A percentile compares a stretch with the other conserved stretches of the same genome.
phyloP scores from a whole-genome alignment of 2,888 invertebrate species.

The Entomobrya proxima region DNA sequence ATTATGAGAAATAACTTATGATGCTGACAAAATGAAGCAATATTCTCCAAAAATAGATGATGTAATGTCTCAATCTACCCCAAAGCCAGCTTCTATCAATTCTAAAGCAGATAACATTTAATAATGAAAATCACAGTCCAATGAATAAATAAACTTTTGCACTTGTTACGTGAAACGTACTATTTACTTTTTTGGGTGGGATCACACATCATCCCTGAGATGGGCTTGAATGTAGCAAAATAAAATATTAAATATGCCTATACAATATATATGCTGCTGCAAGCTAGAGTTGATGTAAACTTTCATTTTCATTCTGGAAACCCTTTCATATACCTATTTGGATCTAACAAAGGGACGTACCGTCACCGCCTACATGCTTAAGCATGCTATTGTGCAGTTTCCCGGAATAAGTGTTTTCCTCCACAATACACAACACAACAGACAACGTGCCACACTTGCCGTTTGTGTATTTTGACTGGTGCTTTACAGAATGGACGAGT shows the following conservation, averaged over 20 bases:
- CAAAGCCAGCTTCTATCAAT: no score
- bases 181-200: not conserved
- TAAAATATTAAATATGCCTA: not conserved
- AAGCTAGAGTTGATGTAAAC: slow-evolving; percentile 18
- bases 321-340: not conserved
- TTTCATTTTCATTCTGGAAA: slow-evolving; percentile 7
- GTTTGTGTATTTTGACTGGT: no score
- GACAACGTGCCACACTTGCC: no score
- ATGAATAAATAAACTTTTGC: not conserved
- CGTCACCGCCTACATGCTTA: not conserved
- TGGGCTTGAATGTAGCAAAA: not conserved
- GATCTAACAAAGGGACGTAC: not conserved
- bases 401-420: not conserved
- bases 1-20: no score
- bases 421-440: not conserved
- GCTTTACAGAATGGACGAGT: not conserved
- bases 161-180: not conserved
- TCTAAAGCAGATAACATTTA: no score
- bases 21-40: no score
- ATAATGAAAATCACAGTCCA: not conserved
- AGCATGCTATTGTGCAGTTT: not conserved
- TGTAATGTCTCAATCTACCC: no score
- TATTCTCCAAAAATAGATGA: no score
- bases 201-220: not conserved
- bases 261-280: not conserved